Evolutionary conservation across 1,140 invertebrate genomes (phyloP).

Genomic region (Musca domestica): DNA sequence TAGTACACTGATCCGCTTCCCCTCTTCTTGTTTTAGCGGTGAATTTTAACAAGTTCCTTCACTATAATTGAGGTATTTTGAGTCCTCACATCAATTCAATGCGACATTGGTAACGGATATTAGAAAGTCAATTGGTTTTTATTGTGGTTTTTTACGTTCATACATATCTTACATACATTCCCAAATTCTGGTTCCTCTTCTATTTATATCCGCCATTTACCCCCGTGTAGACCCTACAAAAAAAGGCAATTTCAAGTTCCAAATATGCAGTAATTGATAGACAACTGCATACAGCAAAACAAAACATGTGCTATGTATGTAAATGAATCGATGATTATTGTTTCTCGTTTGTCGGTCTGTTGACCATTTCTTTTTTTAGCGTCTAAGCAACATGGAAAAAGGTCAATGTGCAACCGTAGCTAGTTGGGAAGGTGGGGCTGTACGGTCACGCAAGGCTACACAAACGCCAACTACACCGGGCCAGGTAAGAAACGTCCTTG

Average conservation of each 20-base stretch:
- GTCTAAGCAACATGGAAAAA: conserved; percentile 63
- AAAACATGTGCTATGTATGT: not conserved
- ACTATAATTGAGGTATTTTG: no score
- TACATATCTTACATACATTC: no score
- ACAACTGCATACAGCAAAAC: not conserved
- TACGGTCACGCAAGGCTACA: conserved; percentile 60
- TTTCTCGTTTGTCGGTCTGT: not conserved
- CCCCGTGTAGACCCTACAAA: not conserved
- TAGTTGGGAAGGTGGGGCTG: conserved; percentile 62
- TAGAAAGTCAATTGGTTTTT: no score
- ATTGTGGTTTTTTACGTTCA: no score
- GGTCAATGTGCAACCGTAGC: conserved; percentile 62
- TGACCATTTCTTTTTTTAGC: conserved; percentile 48
- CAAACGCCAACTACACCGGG: conserved; percentile 53
- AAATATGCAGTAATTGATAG: not conserved
- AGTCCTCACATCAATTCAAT: no score
- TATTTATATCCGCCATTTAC: no score
- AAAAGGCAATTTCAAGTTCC: not conserved
- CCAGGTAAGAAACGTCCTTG: conserved; percentile 36
- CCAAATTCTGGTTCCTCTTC: no score
- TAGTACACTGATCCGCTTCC: no score
- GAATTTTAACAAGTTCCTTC: no score
- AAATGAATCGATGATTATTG: not conserved
- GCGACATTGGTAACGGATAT: no score
- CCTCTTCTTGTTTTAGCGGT: no score